Conservation (phyloP, 1,140 invertebrate species). For the Spodoptera frugiperda region DNA sequence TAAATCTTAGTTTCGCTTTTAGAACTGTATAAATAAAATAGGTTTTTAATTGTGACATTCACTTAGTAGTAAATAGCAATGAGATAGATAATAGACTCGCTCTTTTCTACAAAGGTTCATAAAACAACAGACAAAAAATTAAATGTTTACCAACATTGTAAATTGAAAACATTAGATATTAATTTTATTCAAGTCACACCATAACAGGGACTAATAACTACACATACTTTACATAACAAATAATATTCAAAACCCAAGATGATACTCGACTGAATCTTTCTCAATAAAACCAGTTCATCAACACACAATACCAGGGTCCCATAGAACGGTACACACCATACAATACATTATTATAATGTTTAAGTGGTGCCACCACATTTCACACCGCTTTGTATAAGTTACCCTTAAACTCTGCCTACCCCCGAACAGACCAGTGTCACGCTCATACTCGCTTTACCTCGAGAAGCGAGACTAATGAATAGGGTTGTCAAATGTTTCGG, state of each 20-base stretch:
- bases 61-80: too few species aligned
- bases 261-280: too few species aligned
- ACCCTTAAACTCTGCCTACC: conserved; percentile 25
- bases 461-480: conserved; percentile 33
- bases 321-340: background rate
- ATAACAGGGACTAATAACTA: too few species aligned
- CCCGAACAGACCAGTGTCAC: conserved; percentile 19
- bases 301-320: background rate
- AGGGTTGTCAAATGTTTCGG: conserved; percentile 10
- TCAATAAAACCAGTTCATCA: too few species aligned
- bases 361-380: conserved; percentile 28
- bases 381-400: conserved; percentile 23
- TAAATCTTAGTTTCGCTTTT: too few species aligned
- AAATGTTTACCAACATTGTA: too few species aligned
- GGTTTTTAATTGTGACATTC: too few species aligned
- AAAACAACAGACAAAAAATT: background rate
- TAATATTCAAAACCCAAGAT: too few species aligned
- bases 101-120: background rate
- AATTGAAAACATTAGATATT: too few species aligned
- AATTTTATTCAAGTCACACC: too few species aligned
- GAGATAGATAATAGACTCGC: background rate
- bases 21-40: too few species aligned
- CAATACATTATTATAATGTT: conserved; percentile 26
- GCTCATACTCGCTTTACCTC: conserved; percentile 18
- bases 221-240: too few species aligned